A percentile compares a stretch with the other conserved stretches of the same genome.
These are phyloP conservation scores for Bubo bubo DNA, from an alignment of 2,113 vertebrate species.

Conservation along the genomic window DNA sequence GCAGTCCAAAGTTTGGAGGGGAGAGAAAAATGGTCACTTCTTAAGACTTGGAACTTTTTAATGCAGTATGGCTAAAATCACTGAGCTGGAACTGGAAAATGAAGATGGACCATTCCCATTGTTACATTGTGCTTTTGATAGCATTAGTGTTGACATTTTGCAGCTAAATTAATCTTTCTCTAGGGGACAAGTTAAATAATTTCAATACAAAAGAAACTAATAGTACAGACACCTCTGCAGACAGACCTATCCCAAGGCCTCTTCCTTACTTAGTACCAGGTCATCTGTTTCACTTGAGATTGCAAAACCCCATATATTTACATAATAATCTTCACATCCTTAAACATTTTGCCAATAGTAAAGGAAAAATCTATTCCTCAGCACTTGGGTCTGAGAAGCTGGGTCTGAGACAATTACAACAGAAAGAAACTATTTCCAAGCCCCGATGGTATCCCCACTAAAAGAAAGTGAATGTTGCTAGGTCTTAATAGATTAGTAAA, in stretches of 20 bases:
- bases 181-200: not conserved
- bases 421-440: not conserved
- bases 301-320: not conserved
- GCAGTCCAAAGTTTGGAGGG: not conserved
- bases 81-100: not conserved
- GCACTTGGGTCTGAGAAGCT: not conserved
- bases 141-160: not conserved
- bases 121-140: not conserved
- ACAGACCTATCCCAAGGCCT: not conserved
- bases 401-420: not conserved
- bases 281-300: not conserved
- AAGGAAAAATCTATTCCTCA: not conserved
- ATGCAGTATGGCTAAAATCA: not conserved
- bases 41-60: not conserved
- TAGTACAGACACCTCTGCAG: not conserved
- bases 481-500: not conserved
- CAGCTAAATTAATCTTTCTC: not conserved
- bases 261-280: not conserved
- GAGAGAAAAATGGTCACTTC: not conserved
- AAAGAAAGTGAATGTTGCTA: fast-evolving
- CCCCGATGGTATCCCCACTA: not conserved
- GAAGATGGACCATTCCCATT: not conserved
- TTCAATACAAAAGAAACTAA: not conserved
- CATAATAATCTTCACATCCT: not conserved
- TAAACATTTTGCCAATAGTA: not conserved